Conservation (phyloP, 2,113 vertebrate species). For the Megaceryle torquata region DNA sequence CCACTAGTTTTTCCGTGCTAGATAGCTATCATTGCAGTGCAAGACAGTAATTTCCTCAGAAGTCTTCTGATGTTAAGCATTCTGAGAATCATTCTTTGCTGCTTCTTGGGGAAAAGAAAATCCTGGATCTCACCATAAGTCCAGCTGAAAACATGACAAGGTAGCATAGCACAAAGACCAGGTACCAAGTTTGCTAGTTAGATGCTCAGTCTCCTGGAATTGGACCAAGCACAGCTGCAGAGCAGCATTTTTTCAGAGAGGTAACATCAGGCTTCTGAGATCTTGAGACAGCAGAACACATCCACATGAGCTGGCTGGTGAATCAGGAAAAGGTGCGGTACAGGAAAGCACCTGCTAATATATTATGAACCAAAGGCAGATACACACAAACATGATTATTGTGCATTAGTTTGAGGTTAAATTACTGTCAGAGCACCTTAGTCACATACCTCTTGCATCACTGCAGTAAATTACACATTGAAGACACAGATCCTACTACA, state of each 20-base stretch:
- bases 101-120: not conserved
- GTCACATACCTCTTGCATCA: not conserved
- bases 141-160: not conserved
- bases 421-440: not conserved
- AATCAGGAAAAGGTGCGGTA: not conserved
- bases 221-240: not conserved
- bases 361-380: not conserved
- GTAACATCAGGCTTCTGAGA: not conserved
- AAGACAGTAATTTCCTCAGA: not conserved
- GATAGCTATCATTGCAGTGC: not conserved
- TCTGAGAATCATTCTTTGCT: not conserved
- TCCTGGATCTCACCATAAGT: not conserved
- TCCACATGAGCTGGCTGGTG: not conserved
- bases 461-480: not conserved
- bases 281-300: not conserved
- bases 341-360: not conserved
- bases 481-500: not conserved
- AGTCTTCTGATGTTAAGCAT: not conserved
- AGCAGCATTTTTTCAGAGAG: not conserved
- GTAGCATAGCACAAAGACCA: not conserved
- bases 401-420: not conserved
- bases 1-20: not conserved
- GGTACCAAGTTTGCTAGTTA: not conserved
- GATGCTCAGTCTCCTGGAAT: not conserved
- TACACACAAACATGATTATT: not conserved